Conservation (phyloP, 2,888 invertebrate genomes). For the Caenorhabditis imperialis region DNA sequence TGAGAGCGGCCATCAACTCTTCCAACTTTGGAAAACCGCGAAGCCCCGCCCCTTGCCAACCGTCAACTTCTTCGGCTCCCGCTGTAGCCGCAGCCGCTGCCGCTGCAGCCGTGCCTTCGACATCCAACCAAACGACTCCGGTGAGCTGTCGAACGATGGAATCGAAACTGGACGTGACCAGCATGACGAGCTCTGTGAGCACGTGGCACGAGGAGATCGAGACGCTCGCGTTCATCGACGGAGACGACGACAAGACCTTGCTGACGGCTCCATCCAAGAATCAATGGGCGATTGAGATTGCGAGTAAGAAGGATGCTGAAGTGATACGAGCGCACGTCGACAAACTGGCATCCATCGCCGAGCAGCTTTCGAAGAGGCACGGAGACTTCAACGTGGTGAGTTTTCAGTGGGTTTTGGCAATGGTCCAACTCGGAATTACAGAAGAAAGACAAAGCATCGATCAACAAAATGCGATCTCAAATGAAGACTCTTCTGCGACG, state of each 20-base stretch:
- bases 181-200: slow-evolving; percentile 59
- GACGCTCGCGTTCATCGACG: slow-evolving; percentile 62
- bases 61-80: slow-evolving; percentile 33
- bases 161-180: slow-evolving; percentile 55
- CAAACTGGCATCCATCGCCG: slow-evolving; percentile 59
- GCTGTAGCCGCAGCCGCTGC: too few relatives aligned
- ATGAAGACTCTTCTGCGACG: slow-evolving; percentile 62
- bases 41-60: slow-evolving; percentile 2
- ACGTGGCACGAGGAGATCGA: slow-evolving; percentile 68
- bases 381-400: slow-evolving; percentile 61
- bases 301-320: slow-evolving; percentile 55
- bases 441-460: slow-evolving; percentile 62
- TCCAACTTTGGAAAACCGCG: slow-evolving; percentile 20
- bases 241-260: slow-evolving; percentile 37
- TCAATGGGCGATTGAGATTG: slow-evolving; percentile 35
- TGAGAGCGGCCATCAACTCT: slow-evolving; percentile 58
- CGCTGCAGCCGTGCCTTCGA: too few relatives aligned
- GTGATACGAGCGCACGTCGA: slow-evolving; percentile 51
- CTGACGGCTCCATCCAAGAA: slow-evolving; percentile 9
- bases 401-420: too few relatives aligned
- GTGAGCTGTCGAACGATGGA: slow-evolving; percentile 40
- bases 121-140: slow-evolving; percentile 46
- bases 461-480: slow-evolving; percentile 63
- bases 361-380: slow-evolving; percentile 54
- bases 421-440: slow-evolving; percentile 11